phyloP scores from a whole-genome alignment of 1,140 invertebrate genomes.

The Achatina immaculata region DNA sequence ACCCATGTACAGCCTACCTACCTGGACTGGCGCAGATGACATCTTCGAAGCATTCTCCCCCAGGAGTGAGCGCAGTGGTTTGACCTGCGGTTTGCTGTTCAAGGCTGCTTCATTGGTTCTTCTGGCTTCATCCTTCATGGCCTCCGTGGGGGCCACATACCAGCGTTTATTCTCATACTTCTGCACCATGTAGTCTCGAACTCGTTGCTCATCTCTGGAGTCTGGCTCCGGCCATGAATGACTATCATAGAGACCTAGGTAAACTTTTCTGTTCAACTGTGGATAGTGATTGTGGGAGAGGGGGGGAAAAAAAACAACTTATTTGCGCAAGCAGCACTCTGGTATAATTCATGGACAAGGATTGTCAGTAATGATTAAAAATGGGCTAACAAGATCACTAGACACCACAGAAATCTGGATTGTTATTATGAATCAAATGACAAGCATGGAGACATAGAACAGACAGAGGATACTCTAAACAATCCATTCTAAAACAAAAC shows the following conservation, averaged over 20 bases:
- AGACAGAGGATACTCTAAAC: too few relatives aligned
- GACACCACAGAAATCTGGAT: too few relatives aligned
- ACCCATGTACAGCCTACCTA: too few relatives aligned
- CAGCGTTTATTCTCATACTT: slow-evolving; percentile 93
- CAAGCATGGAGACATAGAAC: too few relatives aligned
- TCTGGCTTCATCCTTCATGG: slow-evolving; percentile 66
- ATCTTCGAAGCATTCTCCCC: slow-evolving; percentile 60
- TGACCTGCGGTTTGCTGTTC: slow-evolving; percentile 54
- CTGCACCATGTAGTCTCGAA: slow-evolving; percentile 91
- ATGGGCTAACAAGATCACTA: too few relatives aligned
- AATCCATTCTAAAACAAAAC: too few relatives aligned
- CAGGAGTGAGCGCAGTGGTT: slow-evolving; percentile 61
- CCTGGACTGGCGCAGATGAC: slow-evolving; percentile 53
- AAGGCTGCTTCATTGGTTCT: slow-evolving; percentile 63
- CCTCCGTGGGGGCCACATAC: slow-evolving; percentile 68
- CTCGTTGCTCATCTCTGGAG: slow-evolving; percentile 87
- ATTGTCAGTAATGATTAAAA: too few relatives aligned
- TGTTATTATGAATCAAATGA: too few relatives aligned
- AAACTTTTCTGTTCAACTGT: slow-evolving; percentile 87
- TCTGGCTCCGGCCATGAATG: slow-evolving; percentile 70
- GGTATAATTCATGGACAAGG: too few relatives aligned
- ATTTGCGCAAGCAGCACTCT: too few relatives aligned
- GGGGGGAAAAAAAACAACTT: slow-evolving; percentile 6
- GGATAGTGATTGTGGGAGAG: slow-evolving; percentile 61
- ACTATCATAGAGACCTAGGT: slow-evolving; percentile 86